Conservation (phyloP, 2,113 vertebrate species). For the Corythaeola cristata region DNA sequence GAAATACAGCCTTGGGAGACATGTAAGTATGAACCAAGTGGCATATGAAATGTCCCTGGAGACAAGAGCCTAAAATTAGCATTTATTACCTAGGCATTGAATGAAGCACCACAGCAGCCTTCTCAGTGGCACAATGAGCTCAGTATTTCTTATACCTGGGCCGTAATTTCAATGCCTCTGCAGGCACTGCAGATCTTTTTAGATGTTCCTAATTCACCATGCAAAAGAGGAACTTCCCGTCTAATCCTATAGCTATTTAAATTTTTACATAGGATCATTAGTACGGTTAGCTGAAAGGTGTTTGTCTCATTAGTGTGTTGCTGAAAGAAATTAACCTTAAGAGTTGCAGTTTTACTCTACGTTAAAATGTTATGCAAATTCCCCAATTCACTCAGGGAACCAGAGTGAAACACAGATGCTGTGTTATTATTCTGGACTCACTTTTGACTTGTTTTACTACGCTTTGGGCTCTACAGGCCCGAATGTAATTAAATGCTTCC, state of each 20-base stretch:
- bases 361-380: slow-evolving; percentile 43
- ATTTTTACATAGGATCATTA: slow-evolving; percentile 15
- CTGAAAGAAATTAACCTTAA: not conserved
- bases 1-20: not conserved
- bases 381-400: not conserved
- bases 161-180: not conserved
- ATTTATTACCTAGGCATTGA: not conserved
- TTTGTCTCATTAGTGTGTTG: slow-evolving; percentile 18
- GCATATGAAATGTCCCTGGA: not conserved
- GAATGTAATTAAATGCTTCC: slow-evolving; percentile 49
- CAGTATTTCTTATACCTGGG: not conserved
- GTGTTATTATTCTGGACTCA: slow-evolving; percentile 43
- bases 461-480: slow-evolving; percentile 1
- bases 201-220: slow-evolving; percentile 7
- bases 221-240: not conserved
- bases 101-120: not conserved
- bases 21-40: not conserved
- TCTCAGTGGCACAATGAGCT: not conserved
- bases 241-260: slow-evolving; percentile 32
- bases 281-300: not conserved
- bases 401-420: not conserved
- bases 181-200: not conserved
- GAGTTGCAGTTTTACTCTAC: not conserved
- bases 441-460: slow-evolving; percentile 57
- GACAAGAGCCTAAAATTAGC: not conserved